phyloP scores from a whole-genome alignment of 2,888 invertebrate species.

The Agrochola litura region DNA sequence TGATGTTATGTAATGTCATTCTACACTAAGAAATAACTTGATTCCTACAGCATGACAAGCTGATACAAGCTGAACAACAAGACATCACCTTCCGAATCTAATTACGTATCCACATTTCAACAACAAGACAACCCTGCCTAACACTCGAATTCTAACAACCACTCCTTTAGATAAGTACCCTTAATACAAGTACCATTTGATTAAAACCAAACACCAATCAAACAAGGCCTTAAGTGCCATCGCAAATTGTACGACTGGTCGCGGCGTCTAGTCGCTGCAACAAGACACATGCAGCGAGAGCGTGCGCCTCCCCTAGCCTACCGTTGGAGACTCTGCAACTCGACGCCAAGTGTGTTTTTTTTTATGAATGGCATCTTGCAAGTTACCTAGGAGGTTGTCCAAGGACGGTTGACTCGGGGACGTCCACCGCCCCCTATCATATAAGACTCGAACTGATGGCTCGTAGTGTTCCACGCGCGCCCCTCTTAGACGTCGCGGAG shows the following conservation, averaged over 20 bases:
- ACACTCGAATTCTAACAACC: background rate
- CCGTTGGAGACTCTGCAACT: background rate
- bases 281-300: background rate
- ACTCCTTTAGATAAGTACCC: constrained; percentile 4
- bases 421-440: too few species aligned
- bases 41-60: background rate
- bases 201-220: constrained; percentile 45
- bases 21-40: background rate
- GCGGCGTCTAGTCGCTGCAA: background rate
- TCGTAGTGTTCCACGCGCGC: too few species aligned
- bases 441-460: too few species aligned
- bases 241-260: background rate
- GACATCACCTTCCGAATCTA: background rate
- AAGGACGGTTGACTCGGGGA: too few species aligned
- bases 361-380: too few species aligned
- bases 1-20: background rate
- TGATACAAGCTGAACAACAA: background rate
- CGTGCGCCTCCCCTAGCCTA: background rate
- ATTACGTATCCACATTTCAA: background rate
- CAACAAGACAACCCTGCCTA: background rate
- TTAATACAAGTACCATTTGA: background rate
- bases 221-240: background rate
- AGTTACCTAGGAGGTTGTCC: too few species aligned
- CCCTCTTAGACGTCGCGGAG: too few species aligned
- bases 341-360: background rate